A percentile compares a stretch with the other conserved stretches of the same genome.
Evolutionary conservation across 2,888 invertebrate species (phyloP).

Genomic region (Lissonota sp.): DNA sequence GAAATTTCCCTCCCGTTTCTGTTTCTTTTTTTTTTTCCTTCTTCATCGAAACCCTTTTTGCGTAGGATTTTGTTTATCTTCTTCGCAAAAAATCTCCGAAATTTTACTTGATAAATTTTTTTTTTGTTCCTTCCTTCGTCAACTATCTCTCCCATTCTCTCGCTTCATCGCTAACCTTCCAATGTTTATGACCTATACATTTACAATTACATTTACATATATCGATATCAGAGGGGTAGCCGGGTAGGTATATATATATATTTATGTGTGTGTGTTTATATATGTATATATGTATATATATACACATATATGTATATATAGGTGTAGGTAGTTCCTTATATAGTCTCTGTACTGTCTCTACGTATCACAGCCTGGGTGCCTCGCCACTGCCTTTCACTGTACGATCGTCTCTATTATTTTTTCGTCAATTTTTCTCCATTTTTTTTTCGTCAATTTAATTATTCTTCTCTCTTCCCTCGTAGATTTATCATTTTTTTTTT

Average conservation of each 20-base stretch:
- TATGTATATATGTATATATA: conserved; percentile 65
- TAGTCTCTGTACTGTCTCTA: conserved; percentile 84
- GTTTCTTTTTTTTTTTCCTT: conserved; percentile 39
- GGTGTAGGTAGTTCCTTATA: conserved; percentile 76
- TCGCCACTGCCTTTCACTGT: conserved; percentile 80
- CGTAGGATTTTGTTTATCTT: conserved; percentile 23
- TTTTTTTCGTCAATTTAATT: conserved; percentile 29
- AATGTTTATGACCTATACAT: conserved; percentile 76
- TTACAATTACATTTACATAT: conserved; percentile 67
- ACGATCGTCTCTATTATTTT: conserved; percentile 64
- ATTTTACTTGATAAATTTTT: conserved; percentile 31
- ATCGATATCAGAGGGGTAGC: no score
- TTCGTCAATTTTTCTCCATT: conserved; percentile 27
- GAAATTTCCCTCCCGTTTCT: conserved; percentile 29
- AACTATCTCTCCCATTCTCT: conserved; percentile 41
- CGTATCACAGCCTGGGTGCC: conserved; percentile 84
- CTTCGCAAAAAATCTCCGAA: not conserved
- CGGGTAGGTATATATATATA: conserved; percentile 63
- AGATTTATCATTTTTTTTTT: conserved; percentile 27
- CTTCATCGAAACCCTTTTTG: not conserved
- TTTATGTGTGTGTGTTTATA: conserved; percentile 61
- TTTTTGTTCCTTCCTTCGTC: conserved; percentile 37
- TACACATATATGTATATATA: conserved; percentile 73
- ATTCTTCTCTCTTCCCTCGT: conserved; percentile 35
- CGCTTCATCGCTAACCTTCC: conserved; percentile 49